phyloP scores from a whole-genome alignment of 1,140 invertebrate genomes.

The Frieseomelitta varia region DNA sequence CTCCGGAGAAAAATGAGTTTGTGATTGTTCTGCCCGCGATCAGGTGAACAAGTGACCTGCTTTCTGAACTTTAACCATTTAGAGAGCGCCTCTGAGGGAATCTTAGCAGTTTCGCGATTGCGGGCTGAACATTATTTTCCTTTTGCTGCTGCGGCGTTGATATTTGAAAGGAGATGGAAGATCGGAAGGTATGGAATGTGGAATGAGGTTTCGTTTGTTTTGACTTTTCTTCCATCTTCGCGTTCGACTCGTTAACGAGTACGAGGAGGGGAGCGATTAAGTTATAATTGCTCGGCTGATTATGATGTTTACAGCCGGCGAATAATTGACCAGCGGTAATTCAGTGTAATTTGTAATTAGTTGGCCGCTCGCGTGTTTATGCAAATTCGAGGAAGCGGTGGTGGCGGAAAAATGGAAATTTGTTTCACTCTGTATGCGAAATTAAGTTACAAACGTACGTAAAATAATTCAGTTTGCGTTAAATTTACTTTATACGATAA shows the following conservation, averaged over 20 bases:
- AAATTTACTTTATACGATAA: too few species aligned
- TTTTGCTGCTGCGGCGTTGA: neutral
- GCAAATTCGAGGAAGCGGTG: too few species aligned
- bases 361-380: too few species aligned
- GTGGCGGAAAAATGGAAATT: too few species aligned
- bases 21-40: neutral
- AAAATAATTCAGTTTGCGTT: too few species aligned
- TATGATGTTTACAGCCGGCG: neutral
- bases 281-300: neutral
- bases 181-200: neutral
- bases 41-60: neutral
- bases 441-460: too few species aligned
- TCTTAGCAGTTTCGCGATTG: neutral
- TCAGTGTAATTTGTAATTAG: slow-evolving; percentile 15
- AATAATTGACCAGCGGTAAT: neutral
- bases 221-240: neutral
- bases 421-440: too few species aligned
- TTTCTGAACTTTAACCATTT: slow-evolving; percentile 13
- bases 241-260: neutral
- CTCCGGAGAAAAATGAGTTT: neutral
- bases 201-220: neutral
- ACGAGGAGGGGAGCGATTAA: neutral
- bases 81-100: too few species aligned
- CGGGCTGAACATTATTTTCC: neutral
- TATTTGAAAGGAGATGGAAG: too few species aligned